Evolutionary conservation across 2,888 invertebrate species (phyloP), one percentile per base, ranked within the genome.

Genomic region (Lymantria monacha): DNA sequence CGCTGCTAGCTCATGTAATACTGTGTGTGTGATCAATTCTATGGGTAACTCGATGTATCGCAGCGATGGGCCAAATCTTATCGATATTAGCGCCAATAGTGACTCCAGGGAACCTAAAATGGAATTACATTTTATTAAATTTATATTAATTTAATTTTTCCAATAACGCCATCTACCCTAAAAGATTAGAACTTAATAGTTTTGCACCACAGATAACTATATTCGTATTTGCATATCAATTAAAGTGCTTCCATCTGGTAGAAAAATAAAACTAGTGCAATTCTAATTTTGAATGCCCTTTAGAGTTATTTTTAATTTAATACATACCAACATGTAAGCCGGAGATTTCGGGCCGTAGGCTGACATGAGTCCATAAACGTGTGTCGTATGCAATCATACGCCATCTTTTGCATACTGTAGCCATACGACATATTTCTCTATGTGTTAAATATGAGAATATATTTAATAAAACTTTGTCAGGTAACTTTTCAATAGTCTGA

Each of bases 401-500:
- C 99, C 99, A 99, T 85, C 97, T 95, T 79, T 96, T 97, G 91
- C 99, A 99, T 2, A 99, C 97, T 59, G 96, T 94, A 0, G 99
- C 98, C 92, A 99, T 94, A 31, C 96, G 95, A 84, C 97, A 97
- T 81, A 99, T 97, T 91, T 99, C 98, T 53, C 96, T 94, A 80
- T 99, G 99, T 30, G 96, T 94, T 61, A 99, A 91, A 86, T 98
- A 99, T 42, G 97, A 96, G 91, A 99, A 99, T 76, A 98, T 96
- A 77, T 97, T 95, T 60, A 98, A 92, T 38, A 99, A 92, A 31
- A 99, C 97, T 90, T 99, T 99, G 85, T 99, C 99, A 10, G 99
- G 99, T 37, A 99, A 93, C 83, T 98, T 98, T 83, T 98, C 98
- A 79, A 98, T 97, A 7, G 97, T 98, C 97, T 98, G 92, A 31